Conservation (phyloP, 1,140 invertebrate genomes). For the Panagrolaimus sp. region DNA sequence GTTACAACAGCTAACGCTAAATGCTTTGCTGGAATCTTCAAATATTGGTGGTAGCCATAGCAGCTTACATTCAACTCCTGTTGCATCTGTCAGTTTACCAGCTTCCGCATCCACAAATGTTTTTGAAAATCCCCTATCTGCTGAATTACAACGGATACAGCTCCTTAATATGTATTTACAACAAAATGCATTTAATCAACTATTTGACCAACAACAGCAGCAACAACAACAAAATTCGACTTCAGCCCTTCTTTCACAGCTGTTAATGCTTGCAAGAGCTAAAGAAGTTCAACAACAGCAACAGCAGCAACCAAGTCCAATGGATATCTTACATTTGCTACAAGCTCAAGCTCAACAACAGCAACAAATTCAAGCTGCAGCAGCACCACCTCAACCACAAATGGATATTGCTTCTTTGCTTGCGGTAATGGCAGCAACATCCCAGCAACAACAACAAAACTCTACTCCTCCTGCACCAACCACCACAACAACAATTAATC, state of each 20-base stretch:
- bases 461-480: background rate
- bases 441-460: background rate
- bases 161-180: background rate
- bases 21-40: background rate
- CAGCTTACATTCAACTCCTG: too few relatives aligned
- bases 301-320: background rate
- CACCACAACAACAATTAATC: background rate
- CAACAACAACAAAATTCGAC: background rate
- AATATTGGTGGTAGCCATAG: background rate
- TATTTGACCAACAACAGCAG: background rate
- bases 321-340: background rate
- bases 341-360: background rate
- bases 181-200: background rate
- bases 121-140: background rate
- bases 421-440: background rate
- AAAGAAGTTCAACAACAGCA: background rate
- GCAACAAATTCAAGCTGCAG: background rate
- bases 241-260: background rate
- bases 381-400: background rate
- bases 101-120: background rate
- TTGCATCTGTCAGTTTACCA: background rate
- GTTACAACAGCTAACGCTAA: background rate
- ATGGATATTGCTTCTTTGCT: slow-evolving; percentile 6
- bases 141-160: background rate
- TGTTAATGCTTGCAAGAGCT: background rate